Base-by-base conservation (phyloP, 2,888 invertebrate genomes). In the Andricus quercusramuli region DNA sequence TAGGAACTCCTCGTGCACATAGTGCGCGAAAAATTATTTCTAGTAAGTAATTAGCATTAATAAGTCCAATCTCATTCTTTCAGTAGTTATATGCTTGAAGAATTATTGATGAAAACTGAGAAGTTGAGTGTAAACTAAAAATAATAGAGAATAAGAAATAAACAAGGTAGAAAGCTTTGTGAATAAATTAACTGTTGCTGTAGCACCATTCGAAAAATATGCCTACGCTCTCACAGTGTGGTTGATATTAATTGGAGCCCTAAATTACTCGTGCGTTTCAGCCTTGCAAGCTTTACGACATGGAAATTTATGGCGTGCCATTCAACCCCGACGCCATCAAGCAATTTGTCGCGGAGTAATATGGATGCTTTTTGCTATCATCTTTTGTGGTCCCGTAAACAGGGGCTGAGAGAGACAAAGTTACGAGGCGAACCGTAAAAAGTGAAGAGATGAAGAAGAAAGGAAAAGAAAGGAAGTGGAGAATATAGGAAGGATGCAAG, bases 231-330 rank as follows among this genome's bases (percentile, higher is more conserved):
- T 85, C 76, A 78, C 83, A 81, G 82, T 79, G 81, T 86, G 83
- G 83, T 79, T 86, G 80, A 86, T 88, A 86, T 88, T 87, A 88
- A 87, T 87, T 83, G 84, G 82, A 79, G 81, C 83, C 78, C 79
- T 85, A 83, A 86, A 83, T 83, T 84, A 77, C 76, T 74, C 62
- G 67, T 78, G 20, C 74, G 41, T 44, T 67, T 47, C 32, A 81
- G 41, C 22, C 74, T 79, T 41, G 44, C 32, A 70, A 78, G 65
- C 64, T 87, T 87, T 87, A 85, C 84, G 86, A 82, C 83, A 80
- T 65, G 83, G 64, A 82, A 80, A 85, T 81, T 83, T 83, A 83
- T 81, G 78, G 70, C 79, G 79, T 68, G 83, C 41, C 80, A 65
- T 68, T 80, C 78, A 78, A 78, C 62, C 37, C 65, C 80, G 82